Evolutionary conservation across 1,140 invertebrate genomes (phyloP).

Genomic region (Drosophila paulistorum): DNA sequence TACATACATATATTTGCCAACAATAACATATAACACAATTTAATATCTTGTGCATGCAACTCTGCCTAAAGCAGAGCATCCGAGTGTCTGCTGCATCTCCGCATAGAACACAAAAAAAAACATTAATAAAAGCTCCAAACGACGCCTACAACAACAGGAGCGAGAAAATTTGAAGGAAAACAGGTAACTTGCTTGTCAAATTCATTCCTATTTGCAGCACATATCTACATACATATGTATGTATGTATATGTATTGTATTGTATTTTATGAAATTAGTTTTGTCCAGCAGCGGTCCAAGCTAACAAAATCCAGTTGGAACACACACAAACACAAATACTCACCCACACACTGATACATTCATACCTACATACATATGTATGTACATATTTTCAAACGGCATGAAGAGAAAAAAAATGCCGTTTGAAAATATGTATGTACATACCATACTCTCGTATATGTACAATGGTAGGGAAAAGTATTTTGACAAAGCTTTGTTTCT

Average conservation of each 20-base stretch:
- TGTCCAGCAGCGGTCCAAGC: constrained; percentile 26
- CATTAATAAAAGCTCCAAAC: constrained; percentile 3
- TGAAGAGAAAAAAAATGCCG: not conserved
- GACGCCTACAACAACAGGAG: constrained; percentile 8
- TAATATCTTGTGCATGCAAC: constrained; percentile 4
- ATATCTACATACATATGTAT: too few species aligned
- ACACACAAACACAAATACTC: constrained; percentile 29
- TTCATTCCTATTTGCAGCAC: constrained; percentile 16
- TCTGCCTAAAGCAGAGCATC: not conserved
- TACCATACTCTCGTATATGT: constrained; percentile 43
- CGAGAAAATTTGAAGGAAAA: constrained; percentile 14
- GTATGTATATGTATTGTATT: too few species aligned
- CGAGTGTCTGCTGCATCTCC: not conserved
- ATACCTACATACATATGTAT: constrained; percentile 48
- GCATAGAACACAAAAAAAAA: constrained; percentile 15
- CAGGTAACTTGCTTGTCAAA: constrained; percentile 74
- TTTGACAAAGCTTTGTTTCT: too few species aligned
- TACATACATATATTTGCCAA: constrained; percentile 3
- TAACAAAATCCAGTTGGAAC: constrained; percentile 44
- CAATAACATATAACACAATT: constrained; percentile 3
- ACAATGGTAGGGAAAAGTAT: not conserved
- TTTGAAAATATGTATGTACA: constrained; percentile 12
- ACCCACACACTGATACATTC: constrained; percentile 42
- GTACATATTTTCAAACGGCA: constrained; percentile 17
- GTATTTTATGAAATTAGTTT: constrained; percentile 23